Conservation (phyloP, 2,888 invertebrate species). For the Cryptocephalus primarius region DNA sequence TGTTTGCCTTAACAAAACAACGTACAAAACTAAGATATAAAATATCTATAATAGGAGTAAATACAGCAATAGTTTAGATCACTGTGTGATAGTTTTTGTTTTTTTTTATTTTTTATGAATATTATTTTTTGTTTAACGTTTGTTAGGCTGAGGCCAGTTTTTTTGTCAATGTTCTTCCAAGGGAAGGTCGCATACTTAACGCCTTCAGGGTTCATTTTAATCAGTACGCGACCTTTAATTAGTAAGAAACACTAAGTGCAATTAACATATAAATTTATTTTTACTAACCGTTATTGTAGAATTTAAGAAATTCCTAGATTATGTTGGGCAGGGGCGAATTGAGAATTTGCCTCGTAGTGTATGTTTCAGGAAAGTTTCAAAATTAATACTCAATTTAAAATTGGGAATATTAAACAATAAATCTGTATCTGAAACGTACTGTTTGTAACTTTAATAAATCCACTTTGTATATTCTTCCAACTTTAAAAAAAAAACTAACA, state of each 20-base stretch:
- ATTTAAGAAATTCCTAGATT: not conserved
- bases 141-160: conserved; percentile 37
- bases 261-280: conserved; percentile 37
- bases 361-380: not conserved
- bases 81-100: conserved; percentile 28
- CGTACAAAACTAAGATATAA: conserved; percentile 18
- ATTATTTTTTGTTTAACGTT: conserved; percentile 27
- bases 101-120: conserved; percentile 20
- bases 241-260: conserved; percentile 30
- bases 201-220: not conserved
- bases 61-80: conserved; percentile 25
- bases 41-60: conserved; percentile 16
- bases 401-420: too few relatives aligned
- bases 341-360: conserved; percentile 19
- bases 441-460: too few relatives aligned
- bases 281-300: conserved; percentile 29
- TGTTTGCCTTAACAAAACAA: not conserved
- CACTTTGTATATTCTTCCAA: too few relatives aligned
- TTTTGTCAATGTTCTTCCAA: conserved; percentile 36
- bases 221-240: conserved; percentile 1
- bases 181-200: not conserved
- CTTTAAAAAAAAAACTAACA: too few relatives aligned
- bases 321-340: conserved; percentile 17
- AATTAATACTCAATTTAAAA: too few relatives aligned
- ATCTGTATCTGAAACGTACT: too few relatives aligned